Conservation (phyloP, 2,113 vertebrate genomes). For the Glaucomys volans region DNA sequence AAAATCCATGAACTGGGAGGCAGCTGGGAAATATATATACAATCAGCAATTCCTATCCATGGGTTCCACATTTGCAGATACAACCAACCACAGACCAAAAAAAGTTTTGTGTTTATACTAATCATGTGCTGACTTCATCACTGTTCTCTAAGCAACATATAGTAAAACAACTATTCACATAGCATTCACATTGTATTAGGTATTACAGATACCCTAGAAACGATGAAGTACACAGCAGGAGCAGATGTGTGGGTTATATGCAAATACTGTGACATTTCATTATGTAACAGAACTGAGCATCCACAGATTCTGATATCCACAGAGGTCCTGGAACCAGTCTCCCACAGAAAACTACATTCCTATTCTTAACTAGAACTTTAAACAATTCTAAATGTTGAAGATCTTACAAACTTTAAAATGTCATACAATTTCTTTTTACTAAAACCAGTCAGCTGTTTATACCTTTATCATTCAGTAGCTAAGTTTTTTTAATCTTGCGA, state of each 20-base stretch:
- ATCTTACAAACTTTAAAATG: background rate
- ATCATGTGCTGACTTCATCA: background rate
- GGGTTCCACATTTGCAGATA: background rate
- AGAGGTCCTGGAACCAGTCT: background rate
- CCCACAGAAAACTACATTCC: background rate
- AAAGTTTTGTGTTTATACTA: too few relatives aligned
- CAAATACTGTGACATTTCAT: background rate
- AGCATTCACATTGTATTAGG: too few relatives aligned
- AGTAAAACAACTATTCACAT: too few relatives aligned
- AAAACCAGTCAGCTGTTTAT: background rate
- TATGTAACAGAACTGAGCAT: too few relatives aligned
- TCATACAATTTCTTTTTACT: background rate
- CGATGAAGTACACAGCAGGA: background rate
- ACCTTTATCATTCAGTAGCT: background rate
- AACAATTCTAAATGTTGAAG: background rate
- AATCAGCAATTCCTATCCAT: background rate
- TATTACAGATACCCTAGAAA: too few relatives aligned
- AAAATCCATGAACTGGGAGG: background rate
- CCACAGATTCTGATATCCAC: background rate
- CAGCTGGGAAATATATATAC: background rate
- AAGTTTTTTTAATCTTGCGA: background rate
- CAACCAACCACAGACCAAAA: background rate
- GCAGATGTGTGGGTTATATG: background rate
- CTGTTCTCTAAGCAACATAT: background rate
- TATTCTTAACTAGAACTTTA: background rate